Percentiles rank a stretch among this genome's conserved stretches.
Conservation (phyloP, 2,888 invertebrate species). For the Melanostoma mellinum region DNA sequence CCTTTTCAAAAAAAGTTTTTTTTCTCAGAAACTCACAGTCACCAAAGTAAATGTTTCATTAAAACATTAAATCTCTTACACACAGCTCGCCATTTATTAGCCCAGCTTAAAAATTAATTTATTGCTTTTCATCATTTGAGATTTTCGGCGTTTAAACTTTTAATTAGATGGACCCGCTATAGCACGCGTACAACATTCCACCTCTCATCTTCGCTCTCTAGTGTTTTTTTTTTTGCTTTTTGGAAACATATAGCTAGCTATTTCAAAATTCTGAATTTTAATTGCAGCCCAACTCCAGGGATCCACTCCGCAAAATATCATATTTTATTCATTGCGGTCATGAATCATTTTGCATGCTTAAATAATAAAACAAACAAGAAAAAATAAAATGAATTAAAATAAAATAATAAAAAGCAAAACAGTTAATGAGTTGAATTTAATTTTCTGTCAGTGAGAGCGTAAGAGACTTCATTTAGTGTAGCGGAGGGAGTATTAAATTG, state of each 20-base stretch:
- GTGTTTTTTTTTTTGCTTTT: background rate
- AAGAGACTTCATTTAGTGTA: conserved; percentile 39
- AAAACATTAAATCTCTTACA: conserved; percentile 9
- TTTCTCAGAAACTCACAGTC: background rate
- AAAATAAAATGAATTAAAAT: conserved; percentile 27
- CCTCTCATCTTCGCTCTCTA: background rate
- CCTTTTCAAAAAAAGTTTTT: background rate
- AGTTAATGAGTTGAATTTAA: conserved; percentile 63
- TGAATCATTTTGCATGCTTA: conserved; percentile 64
- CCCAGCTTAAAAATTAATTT: conserved; percentile 25
- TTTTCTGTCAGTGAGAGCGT: conserved; percentile 57
- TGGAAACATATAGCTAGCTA: background rate
- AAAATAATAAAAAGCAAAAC: conserved; percentile 7
- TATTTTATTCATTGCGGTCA: conserved; percentile 58
- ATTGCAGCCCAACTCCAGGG: conserved; percentile 24
- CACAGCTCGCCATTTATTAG: conserved; percentile 12
- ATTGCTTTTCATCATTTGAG: conserved; percentile 44
- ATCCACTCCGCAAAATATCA: conserved; percentile 28
- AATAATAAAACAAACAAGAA: conserved; percentile 23
- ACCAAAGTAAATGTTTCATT: background rate
- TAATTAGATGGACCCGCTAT: conserved; percentile 48
- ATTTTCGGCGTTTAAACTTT: conserved; percentile 60
- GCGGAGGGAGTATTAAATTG: conserved; percentile 23
- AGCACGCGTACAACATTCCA: background rate
- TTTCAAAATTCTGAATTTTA: conserved; percentile 44